A percentile compares a stretch with the other conserved stretches of the same genome.
phyloP scores from a whole-genome alignment of 2,888 invertebrate genomes.

The Lymantria monacha region DNA sequence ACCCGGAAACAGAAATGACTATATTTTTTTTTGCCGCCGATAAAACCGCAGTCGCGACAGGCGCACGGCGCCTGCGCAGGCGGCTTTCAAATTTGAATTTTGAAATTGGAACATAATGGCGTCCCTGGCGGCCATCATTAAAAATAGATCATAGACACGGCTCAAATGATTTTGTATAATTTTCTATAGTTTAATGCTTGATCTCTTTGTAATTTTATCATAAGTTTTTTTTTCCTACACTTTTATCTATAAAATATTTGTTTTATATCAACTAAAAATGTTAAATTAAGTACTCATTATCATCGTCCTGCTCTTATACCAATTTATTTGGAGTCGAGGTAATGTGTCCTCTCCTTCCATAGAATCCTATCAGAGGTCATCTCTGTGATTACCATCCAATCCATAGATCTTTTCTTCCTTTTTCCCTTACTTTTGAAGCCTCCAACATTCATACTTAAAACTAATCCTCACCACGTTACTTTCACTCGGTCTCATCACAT shows the following conservation, averaged over 20 bases:
- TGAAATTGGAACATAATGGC: constrained; percentile 63
- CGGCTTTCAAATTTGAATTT: constrained; percentile 59
- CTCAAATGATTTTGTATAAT: constrained; percentile 55
- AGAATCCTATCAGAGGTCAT: too few species aligned
- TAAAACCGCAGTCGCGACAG: constrained; percentile 61
- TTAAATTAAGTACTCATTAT: too few species aligned
- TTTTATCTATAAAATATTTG: constrained; percentile 16
- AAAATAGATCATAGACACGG: constrained; percentile 69
- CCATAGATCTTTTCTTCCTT: too few species aligned
- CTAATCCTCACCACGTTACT: too few species aligned
- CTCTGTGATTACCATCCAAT: too few species aligned
- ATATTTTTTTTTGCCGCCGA: constrained; percentile 31
- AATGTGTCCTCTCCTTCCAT: too few species aligned
- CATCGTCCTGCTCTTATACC: too few species aligned
- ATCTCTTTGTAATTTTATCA: constrained; percentile 45
- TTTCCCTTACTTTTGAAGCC: too few species aligned
- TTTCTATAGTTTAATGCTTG: constrained; percentile 46
- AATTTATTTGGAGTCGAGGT: too few species aligned
- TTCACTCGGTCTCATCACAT: too few species aligned
- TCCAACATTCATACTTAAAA: too few species aligned
- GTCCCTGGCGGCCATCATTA: constrained; percentile 69
- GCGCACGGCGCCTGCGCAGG: constrained; percentile 57
- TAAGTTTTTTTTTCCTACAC: constrained; percentile 27
- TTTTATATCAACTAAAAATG: neutral
- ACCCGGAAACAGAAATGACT: constrained; percentile 50